Base-by-base conservation (phyloP, 2,113 vertebrate species). In the Erythrolamprus reginae region DNA sequence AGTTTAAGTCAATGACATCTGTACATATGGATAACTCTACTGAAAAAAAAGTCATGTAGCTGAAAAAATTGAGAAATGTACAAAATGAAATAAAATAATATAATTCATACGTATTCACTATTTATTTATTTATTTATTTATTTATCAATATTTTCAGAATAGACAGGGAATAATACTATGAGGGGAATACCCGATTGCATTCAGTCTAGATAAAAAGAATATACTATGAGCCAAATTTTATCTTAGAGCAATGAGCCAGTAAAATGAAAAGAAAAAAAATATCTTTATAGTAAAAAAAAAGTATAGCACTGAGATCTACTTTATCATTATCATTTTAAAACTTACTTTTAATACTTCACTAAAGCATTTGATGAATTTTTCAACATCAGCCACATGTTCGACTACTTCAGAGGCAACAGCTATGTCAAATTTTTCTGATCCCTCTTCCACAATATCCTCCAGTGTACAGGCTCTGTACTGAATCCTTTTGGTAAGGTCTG, bases 381-480 rank as follows among this genome's bases (percentile, higher is more conserved):
- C 98, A 94, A 99, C 94, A 94, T 99, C 97, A 89, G 95, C 95
- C 95, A 99, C 98, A 96, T 99, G 99, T 93, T 99, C 99, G 92
- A 99, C 96, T 92, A 99, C 98, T 97, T 99, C 99, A 38, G 99
- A 99, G 52, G 99, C 99, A 92, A 99, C 94, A 0, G 99, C 94
- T 1, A 98, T 98, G 92, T 99, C 98, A 92, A 98, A 99, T 24
- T 90, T 94, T 95, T 97, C 97, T 89, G 94, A 91, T 61, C 89
- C 95, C 53, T 97, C 97, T 61, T 97, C 96, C 8, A 96, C 96
- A 51, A 98, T 97, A 90, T 98, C 98, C 95, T 99, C 99, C 93
- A 99, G 94, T 70, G 98, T 97, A 93, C 98, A 98, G 23, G 93
- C 94, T 95, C 93, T 97, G 96, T 99, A 99, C 91, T 96, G 95